Percentiles rank a stretch among this genome's conserved stretches.
Evolutionary conservation across 2,888 invertebrate species (phyloP).

Genomic region (Lottia gigantea): DNA sequence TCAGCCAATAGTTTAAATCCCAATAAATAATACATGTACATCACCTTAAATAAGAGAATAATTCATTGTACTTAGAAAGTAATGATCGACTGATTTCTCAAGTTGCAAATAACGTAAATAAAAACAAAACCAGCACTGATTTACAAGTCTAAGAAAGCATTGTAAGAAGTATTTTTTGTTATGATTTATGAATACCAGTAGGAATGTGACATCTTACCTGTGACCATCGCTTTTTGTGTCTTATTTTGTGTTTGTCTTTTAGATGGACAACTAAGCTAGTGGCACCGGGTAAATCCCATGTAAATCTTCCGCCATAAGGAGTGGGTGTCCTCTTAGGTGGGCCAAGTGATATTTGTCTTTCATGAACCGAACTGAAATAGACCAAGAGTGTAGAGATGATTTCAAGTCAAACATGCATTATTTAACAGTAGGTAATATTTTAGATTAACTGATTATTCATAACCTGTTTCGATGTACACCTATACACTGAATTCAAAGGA

Average conservation of each 20-base stretch:
- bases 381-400: neutral
- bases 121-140: too few species aligned
- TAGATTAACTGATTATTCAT: too few species aligned
- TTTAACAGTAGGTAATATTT: too few species aligned
- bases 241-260: conserved; percentile 95
- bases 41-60: conserved; percentile 74
- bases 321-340: conserved; percentile 93
- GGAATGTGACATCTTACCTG: conserved; percentile 72
- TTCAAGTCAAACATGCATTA: too few species aligned
- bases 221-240: conserved; percentile 98
- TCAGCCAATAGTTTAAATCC: conserved; percentile 87
- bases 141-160: too few species aligned
- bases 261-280: conserved; percentile 97
- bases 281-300: conserved; percentile 95
- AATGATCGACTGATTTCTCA: too few species aligned
- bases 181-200: too few species aligned
- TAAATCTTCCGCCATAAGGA: conserved; percentile 95
- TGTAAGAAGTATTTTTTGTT: too few species aligned
- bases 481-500: too few species aligned
- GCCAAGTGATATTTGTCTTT: conserved; percentile 88
- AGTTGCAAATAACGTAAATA: too few species aligned
- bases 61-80: too few species aligned
- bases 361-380: conserved; percentile 77
- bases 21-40: conserved; percentile 99
- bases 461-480: too few species aligned